Percentiles rank a stretch among this genome's conserved stretches.
Evolutionary conservation across 1,140 invertebrate species (phyloP).

Genomic region (Drosophila trapezifrons): DNA sequence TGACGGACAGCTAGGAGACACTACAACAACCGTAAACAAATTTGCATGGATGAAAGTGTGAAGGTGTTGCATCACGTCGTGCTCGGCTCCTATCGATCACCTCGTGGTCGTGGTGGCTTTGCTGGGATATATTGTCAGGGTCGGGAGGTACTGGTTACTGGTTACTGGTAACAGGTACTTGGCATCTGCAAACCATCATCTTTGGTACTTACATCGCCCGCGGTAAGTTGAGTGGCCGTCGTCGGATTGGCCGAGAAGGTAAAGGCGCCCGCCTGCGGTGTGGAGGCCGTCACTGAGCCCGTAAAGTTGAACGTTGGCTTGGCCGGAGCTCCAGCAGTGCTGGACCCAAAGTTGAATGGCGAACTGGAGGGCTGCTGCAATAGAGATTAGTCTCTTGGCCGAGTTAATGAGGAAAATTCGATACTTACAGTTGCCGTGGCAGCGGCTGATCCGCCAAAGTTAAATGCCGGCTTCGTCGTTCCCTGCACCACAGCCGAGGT

Average conservation of each 20-base stretch:
- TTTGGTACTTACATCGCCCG: conserved; percentile 48
- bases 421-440: conserved; percentile 44
- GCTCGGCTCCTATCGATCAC: conserved; percentile 23
- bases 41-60: conserved; percentile 33
- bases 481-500: conserved; percentile 1
- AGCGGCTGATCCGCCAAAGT: conserved; percentile 48
- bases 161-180: background rate
- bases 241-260: conserved; percentile 53
- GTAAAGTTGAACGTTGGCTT: conserved; percentile 70
- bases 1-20: conserved; percentile 37
- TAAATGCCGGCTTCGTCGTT: conserved; percentile 54
- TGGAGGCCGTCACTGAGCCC: conserved; percentile 18
- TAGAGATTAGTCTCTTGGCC: background rate
- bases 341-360: conserved; percentile 56
- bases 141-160: background rate
- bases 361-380: conserved; percentile 16
- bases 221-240: background rate
- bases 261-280: conserved; percentile 49
- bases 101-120: background rate
- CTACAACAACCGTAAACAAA: conserved; percentile 48
- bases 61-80: conserved; percentile 14
- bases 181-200: too few species aligned
- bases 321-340: background rate
- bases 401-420: too few species aligned
- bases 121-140: background rate